Conservation (phyloP, 2,113 vertebrate genomes). For the Microcebus jonahi region DNA sequence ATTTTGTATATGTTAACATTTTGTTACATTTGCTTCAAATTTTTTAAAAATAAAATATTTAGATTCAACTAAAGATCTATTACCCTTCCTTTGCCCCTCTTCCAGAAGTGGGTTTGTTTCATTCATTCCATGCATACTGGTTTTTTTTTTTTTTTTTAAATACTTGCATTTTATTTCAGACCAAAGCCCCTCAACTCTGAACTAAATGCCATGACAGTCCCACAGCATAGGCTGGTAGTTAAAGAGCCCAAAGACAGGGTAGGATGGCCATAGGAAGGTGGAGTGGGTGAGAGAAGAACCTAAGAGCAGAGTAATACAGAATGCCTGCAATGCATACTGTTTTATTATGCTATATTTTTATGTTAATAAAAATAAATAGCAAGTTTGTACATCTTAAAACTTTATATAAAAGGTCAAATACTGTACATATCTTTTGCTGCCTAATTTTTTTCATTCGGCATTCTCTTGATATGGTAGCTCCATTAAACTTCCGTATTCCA, state of each 20-base stretch:
- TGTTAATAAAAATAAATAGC: not conserved
- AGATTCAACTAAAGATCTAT: not conserved
- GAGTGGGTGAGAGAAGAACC: not conserved
- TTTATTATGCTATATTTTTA: not conserved
- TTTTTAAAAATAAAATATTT: not conserved
- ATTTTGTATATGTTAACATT: not conserved
- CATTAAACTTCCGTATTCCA: not conserved
- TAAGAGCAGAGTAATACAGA: not conserved
- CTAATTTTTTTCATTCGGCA: not conserved
- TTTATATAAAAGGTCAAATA: not conserved
- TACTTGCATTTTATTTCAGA: constrained; percentile 82
- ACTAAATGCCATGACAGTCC: constrained; percentile 58
- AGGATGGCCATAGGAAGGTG: not conserved
- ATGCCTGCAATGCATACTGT: not conserved
- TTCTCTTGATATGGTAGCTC: not conserved
- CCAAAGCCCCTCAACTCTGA: constrained; percentile 75
- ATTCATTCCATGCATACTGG: not conserved
- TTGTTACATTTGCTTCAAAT: not conserved
- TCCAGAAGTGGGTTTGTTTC: not conserved
- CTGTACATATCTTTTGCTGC: not conserved
- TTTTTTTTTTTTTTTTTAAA: not conserved
- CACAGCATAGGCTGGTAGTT: not conserved
- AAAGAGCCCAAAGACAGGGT: not conserved
- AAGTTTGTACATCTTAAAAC: not conserved
- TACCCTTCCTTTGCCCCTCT: not conserved